Base-by-base conservation (phyloP, 1,140 invertebrate species). In the Physella acuta region DNA sequence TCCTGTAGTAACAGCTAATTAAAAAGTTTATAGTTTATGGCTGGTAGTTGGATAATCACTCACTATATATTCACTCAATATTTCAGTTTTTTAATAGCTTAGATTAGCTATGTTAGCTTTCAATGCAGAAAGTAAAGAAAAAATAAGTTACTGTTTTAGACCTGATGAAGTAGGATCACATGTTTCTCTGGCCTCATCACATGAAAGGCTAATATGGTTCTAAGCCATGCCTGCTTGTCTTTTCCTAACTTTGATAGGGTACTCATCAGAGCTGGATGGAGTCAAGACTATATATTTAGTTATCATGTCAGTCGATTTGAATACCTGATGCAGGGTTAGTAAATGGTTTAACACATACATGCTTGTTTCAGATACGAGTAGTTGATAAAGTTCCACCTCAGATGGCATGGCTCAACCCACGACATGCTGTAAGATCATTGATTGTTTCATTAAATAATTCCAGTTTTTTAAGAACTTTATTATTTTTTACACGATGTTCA, bases 361-460 rank as follows among this genome's bases (percentile, higher is more conserved):
- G n/a, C 63, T 53, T 70, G 58, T 74, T 76, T 72, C 87, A 88
- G 82, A 83, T 95, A 49, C 88, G 92, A 78, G 89, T 95, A 59
- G 92, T 93, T 70, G 94, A 97, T 86, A 97, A 96, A 87, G 93
- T 94, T 24, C 93, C 93, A 33, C 94, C 94, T 1, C 92, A 94
- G 84, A 91, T 93, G 76, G 93, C 93, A 3, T 97, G 93, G 91
- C 84, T 97, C 5, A 94, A 93, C 82, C 82, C 87, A 16, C 85
- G 86, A 72, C 93, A 95, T 79, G 86, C 89, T 69, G 82, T 83
- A 71, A 72, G 68, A n/a, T n/a, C 37, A 33, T 34, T 24, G 26
- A 11, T 33, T n/a, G n/a, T n/a, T n/a, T n/a, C n/a, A n/a, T n/a
- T n/a, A 37, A 17, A 58, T 11, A n/a, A 5, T 59, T 59, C 17